These are phyloP conservation scores for Metopia argyrocephala DNA, from an alignment of 2,888 invertebrate species.

Conservation along the genomic window DNA sequence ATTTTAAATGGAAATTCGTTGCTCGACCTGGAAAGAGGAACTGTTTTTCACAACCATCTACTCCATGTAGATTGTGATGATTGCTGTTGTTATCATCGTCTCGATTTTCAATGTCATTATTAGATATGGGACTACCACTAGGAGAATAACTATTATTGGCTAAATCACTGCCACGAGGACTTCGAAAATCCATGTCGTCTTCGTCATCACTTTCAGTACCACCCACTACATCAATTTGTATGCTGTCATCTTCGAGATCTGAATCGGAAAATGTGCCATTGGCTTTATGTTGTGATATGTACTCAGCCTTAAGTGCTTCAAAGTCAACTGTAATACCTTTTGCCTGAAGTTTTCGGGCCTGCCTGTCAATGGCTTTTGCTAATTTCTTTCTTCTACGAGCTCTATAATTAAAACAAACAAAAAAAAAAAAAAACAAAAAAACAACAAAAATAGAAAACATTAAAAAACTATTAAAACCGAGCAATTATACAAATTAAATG, in stretches of 20 bases:
- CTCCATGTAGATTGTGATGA: slow-evolving; percentile 52
- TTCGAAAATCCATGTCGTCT: slow-evolving; percentile 80
- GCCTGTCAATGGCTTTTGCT: slow-evolving; percentile 93
- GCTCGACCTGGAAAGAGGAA: slow-evolving; percentile 66
- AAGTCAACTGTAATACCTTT: slow-evolving; percentile 94
- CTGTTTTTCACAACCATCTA: slow-evolving; percentile 52
- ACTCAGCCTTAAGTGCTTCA: slow-evolving; percentile 90
- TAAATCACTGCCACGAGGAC: slow-evolving; percentile 72
- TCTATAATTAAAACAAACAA: slow-evolving; percentile 76
- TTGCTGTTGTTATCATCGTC: slow-evolving; percentile 64
- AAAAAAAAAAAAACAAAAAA: not conserved
- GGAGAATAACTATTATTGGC: slow-evolving; percentile 69
- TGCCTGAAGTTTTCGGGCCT: slow-evolving; percentile 93
- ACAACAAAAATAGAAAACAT: too few relatives aligned
- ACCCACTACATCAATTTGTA: slow-evolving; percentile 92
- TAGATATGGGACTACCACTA: slow-evolving; percentile 67
- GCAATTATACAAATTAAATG: too few relatives aligned
- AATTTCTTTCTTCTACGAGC: slow-evolving; percentile 94
- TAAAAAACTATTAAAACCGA: too few relatives aligned
- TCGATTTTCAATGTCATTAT: slow-evolving; percentile 63
- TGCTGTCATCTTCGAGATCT: slow-evolving; percentile 83
- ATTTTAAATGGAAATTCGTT: slow-evolving; percentile 67
- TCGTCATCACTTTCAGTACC: slow-evolving; percentile 86
- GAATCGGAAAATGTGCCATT: slow-evolving; percentile 82
- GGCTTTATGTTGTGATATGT: slow-evolving; percentile 87